A percentile compares a stretch with the other conserved stretches of the same genome.
Conservation (phyloP, 1,140 invertebrate species). For the Reticulitermes speratus region DNA sequence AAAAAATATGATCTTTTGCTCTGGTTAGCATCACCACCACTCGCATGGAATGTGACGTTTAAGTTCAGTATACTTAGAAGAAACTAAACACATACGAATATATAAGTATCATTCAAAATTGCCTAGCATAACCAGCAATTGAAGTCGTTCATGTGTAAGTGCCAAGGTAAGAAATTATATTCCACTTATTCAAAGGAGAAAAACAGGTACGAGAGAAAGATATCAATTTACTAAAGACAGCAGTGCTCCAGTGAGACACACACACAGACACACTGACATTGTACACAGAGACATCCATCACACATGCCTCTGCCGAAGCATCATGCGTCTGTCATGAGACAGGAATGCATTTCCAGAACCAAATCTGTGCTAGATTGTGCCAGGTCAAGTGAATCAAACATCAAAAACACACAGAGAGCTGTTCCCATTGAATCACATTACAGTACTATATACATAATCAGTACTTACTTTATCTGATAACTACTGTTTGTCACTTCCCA, state of each 20-base stretch:
- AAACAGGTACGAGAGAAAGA: background rate
- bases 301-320: background rate
- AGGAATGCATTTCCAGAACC: slow-evolving; percentile 7
- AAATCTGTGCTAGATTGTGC: background rate
- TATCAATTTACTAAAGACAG: background rate
- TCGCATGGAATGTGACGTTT: background rate
- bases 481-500: too few relatives aligned
- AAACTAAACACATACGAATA: background rate
- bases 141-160: background rate
- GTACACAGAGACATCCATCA: background rate
- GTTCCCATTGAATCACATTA: background rate
- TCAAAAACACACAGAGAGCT: background rate
- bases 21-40: background rate
- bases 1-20: background rate
- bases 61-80: background rate
- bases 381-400: background rate
- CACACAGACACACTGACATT: background rate
- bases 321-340: background rate
- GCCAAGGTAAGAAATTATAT: background rate
- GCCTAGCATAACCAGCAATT: background rate
- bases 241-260: background rate
- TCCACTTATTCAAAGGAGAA: background rate
- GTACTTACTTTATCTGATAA: background rate
- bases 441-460: background rate
- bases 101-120: background rate